Conservation (phyloP, 2,113 vertebrate species). For the Orcinus orca region DNA sequence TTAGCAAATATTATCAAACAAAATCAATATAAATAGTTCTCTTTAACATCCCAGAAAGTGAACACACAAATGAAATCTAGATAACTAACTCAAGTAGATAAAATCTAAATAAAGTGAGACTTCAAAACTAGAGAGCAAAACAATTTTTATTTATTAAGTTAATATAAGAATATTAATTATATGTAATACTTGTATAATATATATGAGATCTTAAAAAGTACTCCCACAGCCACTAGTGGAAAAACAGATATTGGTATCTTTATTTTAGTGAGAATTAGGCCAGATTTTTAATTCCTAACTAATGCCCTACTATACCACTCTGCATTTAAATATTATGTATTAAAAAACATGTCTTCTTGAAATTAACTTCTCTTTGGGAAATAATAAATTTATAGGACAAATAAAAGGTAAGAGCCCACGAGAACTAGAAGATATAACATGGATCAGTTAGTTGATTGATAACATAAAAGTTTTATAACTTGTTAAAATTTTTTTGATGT, state of each 20-base stretch:
- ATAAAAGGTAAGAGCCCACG: not conserved
- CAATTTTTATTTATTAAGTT: not conserved
- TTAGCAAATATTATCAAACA: not conserved
- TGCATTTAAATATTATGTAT: conserved; percentile 20
- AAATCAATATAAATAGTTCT: conserved; percentile 11
- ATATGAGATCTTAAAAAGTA: not conserved
- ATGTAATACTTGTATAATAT: not conserved
- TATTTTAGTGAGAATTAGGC: conserved; percentile 27
- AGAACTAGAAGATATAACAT: conserved; percentile 10
- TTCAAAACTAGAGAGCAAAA: not conserved
- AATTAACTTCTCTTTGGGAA: not conserved
- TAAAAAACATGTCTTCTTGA: not conserved
- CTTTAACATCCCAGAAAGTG: conserved; percentile 1
- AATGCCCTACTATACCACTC: not conserved
- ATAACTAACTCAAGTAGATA: not conserved
- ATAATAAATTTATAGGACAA: not conserved
- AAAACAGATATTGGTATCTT: not conserved
- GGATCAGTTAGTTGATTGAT: not conserved
- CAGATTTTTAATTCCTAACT: not conserved
- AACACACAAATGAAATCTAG: conserved; percentile 3
- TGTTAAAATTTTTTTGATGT: not conserved
- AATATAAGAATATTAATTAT: not conserved
- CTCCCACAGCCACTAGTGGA: not conserved
- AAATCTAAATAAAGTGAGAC: not conserved
- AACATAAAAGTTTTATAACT: not conserved